phyloP scores from a whole-genome alignment of 2,797 vertebrate species.

The Channallabes apus region DNA sequence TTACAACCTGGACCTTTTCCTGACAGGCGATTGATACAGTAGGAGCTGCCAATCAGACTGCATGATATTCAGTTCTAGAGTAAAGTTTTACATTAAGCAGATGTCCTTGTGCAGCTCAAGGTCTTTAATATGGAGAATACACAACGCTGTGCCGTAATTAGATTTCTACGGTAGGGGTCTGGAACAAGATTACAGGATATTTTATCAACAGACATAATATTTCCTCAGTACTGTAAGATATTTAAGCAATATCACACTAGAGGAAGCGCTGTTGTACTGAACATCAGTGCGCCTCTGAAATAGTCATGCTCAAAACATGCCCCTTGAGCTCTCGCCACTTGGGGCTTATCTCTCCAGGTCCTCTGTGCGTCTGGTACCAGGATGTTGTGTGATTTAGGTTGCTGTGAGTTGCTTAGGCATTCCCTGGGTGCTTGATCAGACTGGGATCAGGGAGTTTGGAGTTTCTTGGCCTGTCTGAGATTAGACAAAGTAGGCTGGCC shows the following conservation, averaged over 20 bases:
- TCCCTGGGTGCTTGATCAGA: no score
- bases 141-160: constrained; percentile 6
- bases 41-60: neutral
- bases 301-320: no score
- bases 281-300: no score
- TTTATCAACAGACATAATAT: neutral
- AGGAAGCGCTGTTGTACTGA: no score
- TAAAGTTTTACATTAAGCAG: neutral
- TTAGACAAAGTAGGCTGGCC: no score
- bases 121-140: constrained; percentile 6
- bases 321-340: no score
- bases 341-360: no score
- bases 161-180: neutral
- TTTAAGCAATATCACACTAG: neutral
- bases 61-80: neutral
- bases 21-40: neutral
- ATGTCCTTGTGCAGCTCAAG: constrained; percentile 15
- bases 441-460: no score
- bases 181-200: constrained; percentile 2
- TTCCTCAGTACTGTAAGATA: neutral
- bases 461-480: no score
- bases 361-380: no score
- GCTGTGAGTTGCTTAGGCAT: no score
- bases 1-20: neutral
- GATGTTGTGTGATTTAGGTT: no score